Evolutionary conservation across 2,888 invertebrate species (phyloP).

Genomic region (Troides oblongomaculatus): DNA sequence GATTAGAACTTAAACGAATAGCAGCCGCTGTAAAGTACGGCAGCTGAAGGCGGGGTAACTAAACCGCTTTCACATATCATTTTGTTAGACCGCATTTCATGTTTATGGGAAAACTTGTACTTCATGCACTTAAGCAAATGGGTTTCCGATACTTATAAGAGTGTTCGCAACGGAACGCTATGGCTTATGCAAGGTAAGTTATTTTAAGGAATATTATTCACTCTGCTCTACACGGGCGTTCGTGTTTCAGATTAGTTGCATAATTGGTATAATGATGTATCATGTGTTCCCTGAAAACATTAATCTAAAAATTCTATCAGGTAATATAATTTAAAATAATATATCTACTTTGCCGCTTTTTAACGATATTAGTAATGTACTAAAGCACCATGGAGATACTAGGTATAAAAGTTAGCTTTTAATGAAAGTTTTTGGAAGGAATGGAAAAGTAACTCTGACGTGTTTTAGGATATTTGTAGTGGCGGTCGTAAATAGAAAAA

Average conservation of each 20-base stretch:
- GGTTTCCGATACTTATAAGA: slow-evolving; percentile 77
- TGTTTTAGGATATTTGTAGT: too few relatives aligned
- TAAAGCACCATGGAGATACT: too few relatives aligned
- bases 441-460: too few relatives aligned
- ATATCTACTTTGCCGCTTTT: not conserved
- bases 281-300: not conserved
- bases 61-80: slow-evolving; percentile 28
- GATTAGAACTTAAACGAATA: slow-evolving; percentile 11
- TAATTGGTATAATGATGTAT: not conserved
- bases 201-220: slow-evolving; percentile 39
- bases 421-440: too few relatives aligned
- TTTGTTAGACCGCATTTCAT: slow-evolving; percentile 74
- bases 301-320: not conserved
- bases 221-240: slow-evolving; percentile 8
- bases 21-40: slow-evolving; percentile 12
- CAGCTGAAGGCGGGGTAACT: slow-evolving; percentile 14
- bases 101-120: slow-evolving; percentile 77
- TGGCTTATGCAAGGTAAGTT: slow-evolving; percentile 60
- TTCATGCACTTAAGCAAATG: slow-evolving; percentile 78
- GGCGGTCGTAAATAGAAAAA: too few relatives aligned
- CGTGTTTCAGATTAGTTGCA: slow-evolving; percentile 13
- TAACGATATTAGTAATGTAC: not conserved
- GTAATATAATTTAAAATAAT: not conserved
- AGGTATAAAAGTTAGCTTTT: too few relatives aligned
- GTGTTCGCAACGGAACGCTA: slow-evolving; percentile 59